Evolutionary conservation across 2,888 invertebrate species (phyloP).

Genomic region (Acanthopleura granulata): DNA sequence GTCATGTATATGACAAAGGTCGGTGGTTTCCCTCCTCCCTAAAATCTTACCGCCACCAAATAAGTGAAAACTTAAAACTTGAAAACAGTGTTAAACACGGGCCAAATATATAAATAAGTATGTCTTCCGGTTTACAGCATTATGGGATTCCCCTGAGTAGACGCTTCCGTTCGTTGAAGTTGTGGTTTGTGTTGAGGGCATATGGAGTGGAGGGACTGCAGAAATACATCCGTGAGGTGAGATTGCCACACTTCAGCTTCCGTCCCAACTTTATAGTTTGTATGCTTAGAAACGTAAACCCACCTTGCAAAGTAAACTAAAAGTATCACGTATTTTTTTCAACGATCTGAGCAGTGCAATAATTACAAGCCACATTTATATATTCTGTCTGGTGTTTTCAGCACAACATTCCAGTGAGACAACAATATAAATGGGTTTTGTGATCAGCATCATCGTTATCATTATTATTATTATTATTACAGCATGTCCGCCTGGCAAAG

Average conservation of each 20-base stretch:
- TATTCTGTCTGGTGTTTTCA: too few species aligned
- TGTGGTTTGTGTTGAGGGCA: constrained; percentile 96
- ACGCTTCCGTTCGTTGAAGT: constrained; percentile 92
- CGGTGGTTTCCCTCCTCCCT: too few species aligned
- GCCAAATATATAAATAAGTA: constrained; percentile 22
- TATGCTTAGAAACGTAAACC: too few species aligned
- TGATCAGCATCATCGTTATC: neutral
- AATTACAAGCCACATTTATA: too few species aligned
- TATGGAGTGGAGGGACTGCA: constrained; percentile 95
- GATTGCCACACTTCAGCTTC: neutral
- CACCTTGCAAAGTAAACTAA: too few species aligned
- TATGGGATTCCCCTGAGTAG: constrained; percentile 98
- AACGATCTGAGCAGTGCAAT: too few species aligned
- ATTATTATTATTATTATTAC: constrained; percentile 22
- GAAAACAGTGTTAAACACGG: neutral
- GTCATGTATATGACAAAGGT: neutral
- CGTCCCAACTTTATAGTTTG: too few species aligned
- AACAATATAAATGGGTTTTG: too few species aligned
- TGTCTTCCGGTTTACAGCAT: constrained; percentile 74
- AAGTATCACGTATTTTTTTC: too few species aligned
- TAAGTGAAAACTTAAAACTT: neutral
- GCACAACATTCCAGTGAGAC: too few species aligned
- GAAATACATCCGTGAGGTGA: constrained; percentile 86
- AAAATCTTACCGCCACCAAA: neutral
- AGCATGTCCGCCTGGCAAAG: constrained; percentile 90